phyloP scores from a whole-genome alignment of 1,140 invertebrate species.

The Cydia pomonella region DNA sequence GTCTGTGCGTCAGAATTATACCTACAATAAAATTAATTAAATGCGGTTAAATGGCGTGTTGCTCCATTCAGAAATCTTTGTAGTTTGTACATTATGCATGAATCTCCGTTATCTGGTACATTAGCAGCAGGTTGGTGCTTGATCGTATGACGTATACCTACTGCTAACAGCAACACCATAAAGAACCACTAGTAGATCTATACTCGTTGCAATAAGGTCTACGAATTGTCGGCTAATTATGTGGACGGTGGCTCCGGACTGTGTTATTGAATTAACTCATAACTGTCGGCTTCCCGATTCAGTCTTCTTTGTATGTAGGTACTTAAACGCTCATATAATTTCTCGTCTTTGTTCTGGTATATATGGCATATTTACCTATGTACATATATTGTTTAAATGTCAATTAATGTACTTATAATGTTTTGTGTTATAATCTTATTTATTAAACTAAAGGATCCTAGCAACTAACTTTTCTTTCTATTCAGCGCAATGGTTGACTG shows the following conservation, averaged over 20 bases:
- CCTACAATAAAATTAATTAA: neutral
- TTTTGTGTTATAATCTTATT: too few relatives aligned
- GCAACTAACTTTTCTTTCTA: too few relatives aligned
- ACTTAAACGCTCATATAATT: neutral
- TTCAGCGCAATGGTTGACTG: too few relatives aligned
- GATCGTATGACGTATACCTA: neutral
- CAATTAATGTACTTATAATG: too few relatives aligned
- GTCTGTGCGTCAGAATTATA: neutral
- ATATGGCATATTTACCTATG: neutral
- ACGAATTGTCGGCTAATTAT: neutral
- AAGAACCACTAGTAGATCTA: neutral
- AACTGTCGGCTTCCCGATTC: constrained; percentile 26
- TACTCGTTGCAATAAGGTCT: neutral
- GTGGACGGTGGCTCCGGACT: neutral
- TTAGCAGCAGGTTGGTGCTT: constrained; percentile 23
- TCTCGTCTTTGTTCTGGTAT: neutral
- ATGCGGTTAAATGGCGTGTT: neutral
- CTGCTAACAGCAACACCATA: neutral
- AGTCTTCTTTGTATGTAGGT: neutral
- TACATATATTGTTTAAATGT: neutral
- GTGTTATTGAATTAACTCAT: constrained; percentile 31
- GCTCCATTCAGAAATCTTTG: neutral
- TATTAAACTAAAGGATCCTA: too few relatives aligned
- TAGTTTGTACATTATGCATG: neutral
- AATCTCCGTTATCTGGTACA: constrained; percentile 22